Percentiles rank a stretch among this genome's conserved stretches.
phyloP scores from a whole-genome alignment of 53 echinoderm and acorn worm species.

The Astropecten irregularis region DNA sequence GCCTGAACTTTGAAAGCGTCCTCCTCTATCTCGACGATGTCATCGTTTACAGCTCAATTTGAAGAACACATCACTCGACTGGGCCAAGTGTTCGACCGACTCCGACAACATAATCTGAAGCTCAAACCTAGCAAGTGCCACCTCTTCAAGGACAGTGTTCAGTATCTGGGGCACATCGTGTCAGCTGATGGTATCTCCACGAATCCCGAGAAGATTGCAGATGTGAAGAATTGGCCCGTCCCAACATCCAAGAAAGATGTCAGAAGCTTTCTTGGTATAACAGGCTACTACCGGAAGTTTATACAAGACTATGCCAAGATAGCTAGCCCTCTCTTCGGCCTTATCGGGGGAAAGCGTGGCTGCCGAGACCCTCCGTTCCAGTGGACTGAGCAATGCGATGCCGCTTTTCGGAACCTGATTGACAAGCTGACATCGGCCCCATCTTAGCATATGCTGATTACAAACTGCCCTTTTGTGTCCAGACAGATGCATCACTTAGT shows the following conservation, averaged over 20 bases:
- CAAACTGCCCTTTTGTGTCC: not conserved
- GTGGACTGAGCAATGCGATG: constrained; percentile 2
- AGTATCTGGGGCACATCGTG: constrained; percentile 19
- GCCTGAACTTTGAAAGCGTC: constrained; percentile 40
- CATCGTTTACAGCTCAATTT: not conserved
- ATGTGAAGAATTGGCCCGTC: not conserved
- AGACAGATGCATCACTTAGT: constrained; percentile 22
- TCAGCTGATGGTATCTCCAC: constrained; percentile 19
- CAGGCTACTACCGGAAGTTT: constrained; percentile 32
- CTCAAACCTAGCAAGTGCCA: constrained; percentile 36
- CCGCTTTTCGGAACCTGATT: not conserved
- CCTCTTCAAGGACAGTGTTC: not conserved
- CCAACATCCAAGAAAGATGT: constrained; percentile 22
- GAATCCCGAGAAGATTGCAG: constrained; percentile 27
- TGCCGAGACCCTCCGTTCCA: not conserved
- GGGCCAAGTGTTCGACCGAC: not conserved
- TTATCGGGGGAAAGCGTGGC: constrained; percentile 21
- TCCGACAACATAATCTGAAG: not conserved
- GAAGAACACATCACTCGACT: constrained; percentile 16
- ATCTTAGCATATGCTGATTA: constrained; percentile 31
- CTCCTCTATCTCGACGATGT: constrained; percentile 34
- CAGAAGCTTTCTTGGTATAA: constrained; percentile 25
- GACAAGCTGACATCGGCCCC: not conserved
- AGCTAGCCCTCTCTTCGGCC: constrained; percentile 5
- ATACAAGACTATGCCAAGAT: constrained; percentile 28